Percentiles rank a stretch among this genome's conserved stretches.
phyloP scores from a whole-genome alignment of 2,888 invertebrate genomes.

The Matsumyia berberina region DNA sequence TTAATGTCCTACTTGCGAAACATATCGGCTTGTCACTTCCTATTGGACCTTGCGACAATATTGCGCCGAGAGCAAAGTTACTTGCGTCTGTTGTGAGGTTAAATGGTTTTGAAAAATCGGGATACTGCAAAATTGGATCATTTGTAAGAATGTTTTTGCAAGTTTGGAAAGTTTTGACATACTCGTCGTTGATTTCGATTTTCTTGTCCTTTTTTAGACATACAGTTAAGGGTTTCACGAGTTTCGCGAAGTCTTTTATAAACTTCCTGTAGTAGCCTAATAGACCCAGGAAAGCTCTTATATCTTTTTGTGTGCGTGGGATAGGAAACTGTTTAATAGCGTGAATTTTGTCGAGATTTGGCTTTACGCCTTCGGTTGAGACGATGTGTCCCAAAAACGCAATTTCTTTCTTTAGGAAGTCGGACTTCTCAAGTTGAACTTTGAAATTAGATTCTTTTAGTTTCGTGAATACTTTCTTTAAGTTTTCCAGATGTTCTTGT shows the following conservation, averaged over 20 bases:
- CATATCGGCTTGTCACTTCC: neutral
- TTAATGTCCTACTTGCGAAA: slow-evolving; percentile 74
- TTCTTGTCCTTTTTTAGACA: slow-evolving; percentile 46
- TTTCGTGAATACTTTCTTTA: slow-evolving; percentile 25
- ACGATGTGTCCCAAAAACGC: slow-evolving; percentile 66
- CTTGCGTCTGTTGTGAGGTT: slow-evolving; percentile 79
- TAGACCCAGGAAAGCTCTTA: slow-evolving; percentile 71
- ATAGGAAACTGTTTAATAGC: slow-evolving; percentile 77
- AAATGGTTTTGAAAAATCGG: slow-evolving; percentile 62
- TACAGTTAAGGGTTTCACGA: slow-evolving; percentile 66
- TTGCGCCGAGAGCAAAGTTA: slow-evolving; percentile 76
- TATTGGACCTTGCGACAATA: slow-evolving; percentile 76
- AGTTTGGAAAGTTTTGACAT: neutral
- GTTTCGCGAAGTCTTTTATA: slow-evolving; percentile 30
- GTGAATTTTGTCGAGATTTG: slow-evolving; percentile 78
- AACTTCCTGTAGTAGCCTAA: neutral
- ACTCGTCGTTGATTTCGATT: slow-evolving; percentile 1
- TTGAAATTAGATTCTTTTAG: slow-evolving; percentile 17
- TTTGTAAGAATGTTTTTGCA: slow-evolving; percentile 40
- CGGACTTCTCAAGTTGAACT: slow-evolving; percentile 31
- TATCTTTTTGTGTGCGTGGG: slow-evolving; percentile 65
- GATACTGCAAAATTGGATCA: slow-evolving; percentile 78
- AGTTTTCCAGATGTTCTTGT: slow-evolving; percentile 27
- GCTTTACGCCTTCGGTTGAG: slow-evolving; percentile 78
- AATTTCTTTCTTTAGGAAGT: slow-evolving; percentile 49